Evolutionary conservation across 1,140 invertebrate species (phyloP).

Genomic region (Bombus sylvicola): DNA sequence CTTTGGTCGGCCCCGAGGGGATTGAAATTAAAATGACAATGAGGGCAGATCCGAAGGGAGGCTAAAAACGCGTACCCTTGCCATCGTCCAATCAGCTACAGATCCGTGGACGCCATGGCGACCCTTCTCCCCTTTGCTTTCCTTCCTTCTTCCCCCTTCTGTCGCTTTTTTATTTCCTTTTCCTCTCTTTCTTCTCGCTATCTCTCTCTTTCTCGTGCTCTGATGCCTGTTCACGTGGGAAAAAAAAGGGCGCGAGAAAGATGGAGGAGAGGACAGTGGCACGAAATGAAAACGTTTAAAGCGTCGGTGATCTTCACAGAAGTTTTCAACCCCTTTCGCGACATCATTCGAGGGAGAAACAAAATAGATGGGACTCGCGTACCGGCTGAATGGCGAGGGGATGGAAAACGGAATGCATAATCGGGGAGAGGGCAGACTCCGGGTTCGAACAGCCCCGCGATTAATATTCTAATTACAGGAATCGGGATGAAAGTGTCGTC

Average conservation of each 20-base stretch:
- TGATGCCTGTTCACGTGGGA: conserved; percentile 33
- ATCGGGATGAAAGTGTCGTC: conserved; percentile 30
- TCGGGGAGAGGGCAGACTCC: background rate
- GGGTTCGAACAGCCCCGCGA: conserved; percentile 21
- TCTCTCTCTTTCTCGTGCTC: background rate
- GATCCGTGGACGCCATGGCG: conserved; percentile 77
- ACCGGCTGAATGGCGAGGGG: background rate
- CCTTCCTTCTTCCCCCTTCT: conserved; percentile 13
- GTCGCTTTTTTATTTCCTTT: background rate
- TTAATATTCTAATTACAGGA: conserved; percentile 54
- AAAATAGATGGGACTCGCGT: conserved; percentile 17
- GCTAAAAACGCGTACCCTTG: conserved; percentile 78
- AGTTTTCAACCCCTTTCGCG: conserved; percentile 58
- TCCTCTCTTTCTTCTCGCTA: background rate
- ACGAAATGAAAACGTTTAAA: conserved; percentile 70
- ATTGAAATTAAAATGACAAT: conserved; percentile 83
- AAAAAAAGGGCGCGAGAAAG: conserved; percentile 6
- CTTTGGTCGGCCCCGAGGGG: conserved; percentile 67
- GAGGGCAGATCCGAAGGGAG: conserved; percentile 81
- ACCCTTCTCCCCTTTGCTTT: conserved; percentile 56
- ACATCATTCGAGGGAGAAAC: conserved; percentile 36
- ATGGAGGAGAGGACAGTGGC: background rate
- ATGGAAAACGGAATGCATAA: conserved; percentile 34
- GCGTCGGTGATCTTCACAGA: conserved; percentile 59
- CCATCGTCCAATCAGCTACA: conserved; percentile 78